These are phyloP conservation scores for Oegoconia quadripuncta DNA, from an alignment of 2,888 invertebrate genomes.

Conservation along the genomic window DNA sequence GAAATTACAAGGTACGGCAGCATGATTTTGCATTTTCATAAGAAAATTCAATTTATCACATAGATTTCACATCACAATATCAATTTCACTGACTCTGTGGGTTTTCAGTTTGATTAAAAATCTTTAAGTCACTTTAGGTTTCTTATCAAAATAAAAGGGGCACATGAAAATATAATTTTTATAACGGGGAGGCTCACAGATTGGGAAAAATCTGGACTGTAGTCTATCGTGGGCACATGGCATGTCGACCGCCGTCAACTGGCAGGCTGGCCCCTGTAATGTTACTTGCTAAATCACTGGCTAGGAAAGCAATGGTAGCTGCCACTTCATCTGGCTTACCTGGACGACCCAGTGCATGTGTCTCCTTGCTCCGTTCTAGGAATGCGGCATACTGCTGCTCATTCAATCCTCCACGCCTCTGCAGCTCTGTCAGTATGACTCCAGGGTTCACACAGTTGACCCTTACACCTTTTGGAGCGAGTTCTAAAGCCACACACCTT, in stretches of 20 bases:
- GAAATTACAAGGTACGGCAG: no score
- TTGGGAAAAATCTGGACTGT: neutral
- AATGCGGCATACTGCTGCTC: conserved; percentile 91
- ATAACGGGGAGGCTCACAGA: neutral
- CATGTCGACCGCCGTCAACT: conserved; percentile 96
- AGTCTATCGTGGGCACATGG: conserved; percentile 92
- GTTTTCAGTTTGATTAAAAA: no score
- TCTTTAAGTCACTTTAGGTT: no score
- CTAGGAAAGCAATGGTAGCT: conserved; percentile 92
- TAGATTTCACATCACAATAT: no score
- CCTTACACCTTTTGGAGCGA: conserved; percentile 89
- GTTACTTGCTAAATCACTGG: conserved; percentile 92
- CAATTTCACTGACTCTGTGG: no score
- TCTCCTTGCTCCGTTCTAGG: conserved; percentile 89
- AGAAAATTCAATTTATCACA: no score
- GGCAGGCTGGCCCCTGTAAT: conserved; percentile 94
- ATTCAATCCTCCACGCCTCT: conserved; percentile 90
- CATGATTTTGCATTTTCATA: no score
- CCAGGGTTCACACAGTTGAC: conserved; percentile 97
- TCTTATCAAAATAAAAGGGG: no score
- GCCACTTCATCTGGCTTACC: conserved; percentile 94
- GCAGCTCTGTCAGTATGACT: conserved; percentile 92
- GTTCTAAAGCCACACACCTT: conserved; percentile 92
- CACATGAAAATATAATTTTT: neutral
- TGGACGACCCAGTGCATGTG: conserved; percentile 94